These are phyloP conservation scores for Limnothrissa miodon DNA, from an alignment of 2,113 vertebrate genomes.

Conservation along the genomic window DNA sequence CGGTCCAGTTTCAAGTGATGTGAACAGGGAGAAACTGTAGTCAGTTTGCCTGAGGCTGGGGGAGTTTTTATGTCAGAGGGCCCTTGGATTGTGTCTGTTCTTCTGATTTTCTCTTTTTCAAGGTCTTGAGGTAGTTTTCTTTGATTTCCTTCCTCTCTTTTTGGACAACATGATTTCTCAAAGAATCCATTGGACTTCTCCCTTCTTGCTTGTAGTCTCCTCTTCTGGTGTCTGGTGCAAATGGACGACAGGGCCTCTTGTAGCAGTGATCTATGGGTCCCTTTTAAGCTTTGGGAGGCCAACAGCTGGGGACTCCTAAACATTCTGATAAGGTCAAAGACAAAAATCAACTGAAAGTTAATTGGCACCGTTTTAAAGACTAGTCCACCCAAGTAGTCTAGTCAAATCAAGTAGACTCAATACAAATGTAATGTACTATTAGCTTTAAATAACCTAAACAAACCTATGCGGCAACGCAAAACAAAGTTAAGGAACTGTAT, in stretches of 20 bases:
- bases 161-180: not conserved
- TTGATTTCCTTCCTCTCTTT: not conserved
- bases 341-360: not conserved
- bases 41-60: not conserved
- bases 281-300: slow-evolving; percentile 43
- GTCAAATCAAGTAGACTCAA: not conserved
- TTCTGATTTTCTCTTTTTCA: not conserved
- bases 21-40: not conserved
- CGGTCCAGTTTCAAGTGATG: not conserved
- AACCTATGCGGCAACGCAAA: not conserved
- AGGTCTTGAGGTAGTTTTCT: not conserved
- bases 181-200: not conserved
- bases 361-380: not conserved
- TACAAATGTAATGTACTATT: not conserved
- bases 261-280: slow-evolving; percentile 41
- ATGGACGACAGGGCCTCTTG: slow-evolving; percentile 37
- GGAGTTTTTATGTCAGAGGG: not conserved
- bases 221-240: slow-evolving; percentile 31
- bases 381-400: not conserved
- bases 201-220: not conserved
- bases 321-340: slow-evolving; percentile 57
- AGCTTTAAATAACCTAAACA: not conserved
- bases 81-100: not conserved
- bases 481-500: too few species aligned
- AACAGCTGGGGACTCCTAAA: slow-evolving; percentile 53